A percentile compares a stretch with the other conserved stretches of the same genome.
phyloP scores from a whole-genome alignment of 2,113 vertebrate genomes.

The Elaphurus davidianus region DNA sequence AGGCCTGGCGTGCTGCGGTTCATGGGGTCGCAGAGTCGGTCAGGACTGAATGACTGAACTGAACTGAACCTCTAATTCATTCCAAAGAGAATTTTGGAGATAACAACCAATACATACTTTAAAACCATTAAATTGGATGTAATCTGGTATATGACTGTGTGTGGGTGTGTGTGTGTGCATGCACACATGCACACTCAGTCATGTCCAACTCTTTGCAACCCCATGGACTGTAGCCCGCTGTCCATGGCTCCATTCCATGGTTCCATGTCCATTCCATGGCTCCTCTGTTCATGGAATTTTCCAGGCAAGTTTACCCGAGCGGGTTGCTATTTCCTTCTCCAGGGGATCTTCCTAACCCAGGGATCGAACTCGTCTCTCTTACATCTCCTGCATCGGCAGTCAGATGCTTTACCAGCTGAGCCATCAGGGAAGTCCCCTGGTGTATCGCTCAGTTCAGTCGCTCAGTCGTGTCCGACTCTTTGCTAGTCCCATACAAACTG shows the following conservation, averaged over 20 bases:
- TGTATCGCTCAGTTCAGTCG: too few relatives aligned
- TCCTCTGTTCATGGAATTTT: not conserved
- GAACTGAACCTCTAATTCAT: not conserved
- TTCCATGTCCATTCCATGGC: not conserved
- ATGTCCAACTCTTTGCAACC: not conserved
- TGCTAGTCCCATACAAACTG: not conserved
- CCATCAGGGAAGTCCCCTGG: not conserved
- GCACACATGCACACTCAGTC: not conserved
- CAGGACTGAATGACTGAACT: accelerated
- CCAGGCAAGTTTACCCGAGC: not conserved
- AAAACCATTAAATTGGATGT: not conserved
- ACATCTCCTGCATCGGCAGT: not conserved
- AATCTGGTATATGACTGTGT: not conserved
- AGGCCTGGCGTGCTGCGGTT: not conserved
- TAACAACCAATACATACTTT: not conserved
- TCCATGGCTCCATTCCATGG: not conserved
- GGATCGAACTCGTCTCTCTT: not conserved
- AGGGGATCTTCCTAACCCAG: not conserved
- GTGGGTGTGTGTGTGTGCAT: not conserved
- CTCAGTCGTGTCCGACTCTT: too few relatives aligned
- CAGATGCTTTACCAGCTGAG: not conserved
- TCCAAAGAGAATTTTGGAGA: not conserved
- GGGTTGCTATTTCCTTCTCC: not conserved
- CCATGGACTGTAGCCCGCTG: not conserved
- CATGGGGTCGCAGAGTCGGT: not conserved